These are phyloP conservation scores for Misgurnus anguillicaudatus DNA, from an alignment of 2,113 vertebrate species.

Conservation along the genomic window DNA sequence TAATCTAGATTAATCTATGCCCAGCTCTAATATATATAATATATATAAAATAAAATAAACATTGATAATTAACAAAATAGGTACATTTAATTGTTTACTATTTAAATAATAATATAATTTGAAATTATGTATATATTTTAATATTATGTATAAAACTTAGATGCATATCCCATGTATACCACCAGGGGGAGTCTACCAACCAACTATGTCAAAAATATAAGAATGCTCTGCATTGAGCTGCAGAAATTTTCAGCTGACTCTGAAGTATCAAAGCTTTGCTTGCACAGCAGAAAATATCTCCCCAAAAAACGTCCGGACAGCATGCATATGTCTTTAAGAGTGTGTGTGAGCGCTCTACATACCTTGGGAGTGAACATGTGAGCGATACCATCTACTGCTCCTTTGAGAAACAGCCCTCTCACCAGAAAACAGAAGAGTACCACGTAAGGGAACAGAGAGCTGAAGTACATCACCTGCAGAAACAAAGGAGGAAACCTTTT, in stretches of 20 bases:
- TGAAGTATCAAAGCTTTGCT: constrained; percentile 6
- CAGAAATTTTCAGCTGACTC: background rate
- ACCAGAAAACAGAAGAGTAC: constrained; percentile 98
- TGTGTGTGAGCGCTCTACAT: constrained; percentile 48
- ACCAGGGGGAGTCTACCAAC: constrained; percentile 61
- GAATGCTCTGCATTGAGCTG: background rate
- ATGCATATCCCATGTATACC: constrained; percentile 24
- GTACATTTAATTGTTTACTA: no score
- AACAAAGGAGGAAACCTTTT: constrained; percentile 21
- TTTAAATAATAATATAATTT: no score
- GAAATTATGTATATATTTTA: no score
- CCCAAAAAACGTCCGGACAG: background rate
- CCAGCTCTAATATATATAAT: no score
- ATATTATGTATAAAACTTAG: background rate
- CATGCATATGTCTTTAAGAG: background rate
- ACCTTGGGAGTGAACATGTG: constrained; percentile 99
- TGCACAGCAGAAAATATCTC: background rate
- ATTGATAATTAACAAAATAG: no score
- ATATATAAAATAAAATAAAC: no score
- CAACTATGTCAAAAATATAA: background rate
- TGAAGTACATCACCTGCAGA: constrained; percentile 98
- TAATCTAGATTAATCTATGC: no score
- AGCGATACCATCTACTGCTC: constrained; percentile 91
- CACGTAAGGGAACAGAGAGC: constrained; percentile 96
- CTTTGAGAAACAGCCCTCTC: constrained; percentile 87